Conservation (phyloP, 2,888 invertebrate species). For the Cartodere bifasciata region DNA sequence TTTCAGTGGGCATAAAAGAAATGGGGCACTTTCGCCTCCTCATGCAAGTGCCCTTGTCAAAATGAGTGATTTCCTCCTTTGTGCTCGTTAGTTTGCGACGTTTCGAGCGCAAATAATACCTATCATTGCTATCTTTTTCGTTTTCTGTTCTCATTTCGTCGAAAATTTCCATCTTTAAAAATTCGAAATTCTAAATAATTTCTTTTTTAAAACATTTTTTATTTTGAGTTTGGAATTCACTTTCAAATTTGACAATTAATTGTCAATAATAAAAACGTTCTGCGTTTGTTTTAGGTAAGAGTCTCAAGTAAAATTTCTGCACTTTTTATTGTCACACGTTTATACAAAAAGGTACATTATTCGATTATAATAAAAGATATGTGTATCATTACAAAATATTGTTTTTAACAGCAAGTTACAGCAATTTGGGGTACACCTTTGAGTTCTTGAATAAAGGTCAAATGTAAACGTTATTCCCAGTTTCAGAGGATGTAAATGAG, state of each 20-base stretch:
- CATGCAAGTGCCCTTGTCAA: constrained; percentile 9
- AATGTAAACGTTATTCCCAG: too few species aligned
- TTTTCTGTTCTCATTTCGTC: constrained; percentile 20
- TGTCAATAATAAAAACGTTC: background rate
- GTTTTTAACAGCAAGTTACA: too few species aligned
- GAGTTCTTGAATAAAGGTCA: too few species aligned
- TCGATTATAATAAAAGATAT: too few species aligned
- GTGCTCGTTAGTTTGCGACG: constrained; percentile 18
- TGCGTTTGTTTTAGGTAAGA: too few species aligned
- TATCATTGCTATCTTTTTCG: constrained; percentile 18
- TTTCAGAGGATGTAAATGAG: too few species aligned
- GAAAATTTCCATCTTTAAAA: constrained; percentile 10
- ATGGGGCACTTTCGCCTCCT: constrained; percentile 22
- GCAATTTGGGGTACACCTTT: too few species aligned
- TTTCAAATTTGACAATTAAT: constrained; percentile 12
- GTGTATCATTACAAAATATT: too few species aligned
- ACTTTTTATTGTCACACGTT: too few species aligned
- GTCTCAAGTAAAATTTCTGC: too few species aligned
- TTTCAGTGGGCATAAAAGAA: constrained; percentile 25
- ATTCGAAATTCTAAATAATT: background rate
- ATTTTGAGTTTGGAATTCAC: constrained; percentile 6
- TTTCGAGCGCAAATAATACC: constrained; percentile 21
- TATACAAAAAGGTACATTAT: too few species aligned
- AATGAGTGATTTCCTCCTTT: constrained; percentile 16
- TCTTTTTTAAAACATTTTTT: background rate